phyloP scores from a whole-genome alignment of 2,113 vertebrate genomes.

The Daubentonia madagascariensis region DNA sequence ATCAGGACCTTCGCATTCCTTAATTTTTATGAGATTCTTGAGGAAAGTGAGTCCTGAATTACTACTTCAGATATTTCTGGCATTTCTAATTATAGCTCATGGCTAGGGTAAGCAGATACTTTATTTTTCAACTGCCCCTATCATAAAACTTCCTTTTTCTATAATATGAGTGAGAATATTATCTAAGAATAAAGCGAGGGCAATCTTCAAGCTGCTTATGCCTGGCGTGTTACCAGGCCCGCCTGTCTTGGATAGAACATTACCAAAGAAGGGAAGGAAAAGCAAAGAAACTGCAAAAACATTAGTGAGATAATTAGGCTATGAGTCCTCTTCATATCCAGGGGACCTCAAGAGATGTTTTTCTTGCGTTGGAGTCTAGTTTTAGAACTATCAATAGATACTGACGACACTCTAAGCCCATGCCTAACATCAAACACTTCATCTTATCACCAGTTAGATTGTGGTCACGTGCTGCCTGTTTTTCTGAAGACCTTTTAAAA shows the following conservation, averaged over 20 bases:
- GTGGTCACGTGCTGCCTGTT: neutral
- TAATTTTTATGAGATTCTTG: conserved; percentile 51
- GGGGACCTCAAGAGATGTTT: neutral
- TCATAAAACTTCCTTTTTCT: conserved; percentile 63
- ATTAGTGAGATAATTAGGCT: conserved; percentile 33
- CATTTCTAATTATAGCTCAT: conserved; percentile 57
- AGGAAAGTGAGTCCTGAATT: conserved; percentile 49
- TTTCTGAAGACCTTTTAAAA: conserved; percentile 31
- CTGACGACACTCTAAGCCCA: neutral
- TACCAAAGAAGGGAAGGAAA: conserved; percentile 68
- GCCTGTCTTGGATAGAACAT: conserved; percentile 13
- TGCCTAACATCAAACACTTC: neutral
- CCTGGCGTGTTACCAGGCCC: conserved; percentile 45
- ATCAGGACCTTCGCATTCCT: conserved; percentile 1
- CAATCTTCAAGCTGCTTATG: neutral
- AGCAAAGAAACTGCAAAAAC: conserved; percentile 50
- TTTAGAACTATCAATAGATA: conserved; percentile 32
- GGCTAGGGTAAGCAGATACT: conserved; percentile 44
- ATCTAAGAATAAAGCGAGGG: conserved; percentile 53
- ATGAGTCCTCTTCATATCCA: conserved; percentile 7
- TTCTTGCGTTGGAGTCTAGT: conserved; percentile 11
- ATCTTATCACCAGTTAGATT: neutral
- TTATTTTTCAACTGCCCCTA: conserved; percentile 30
- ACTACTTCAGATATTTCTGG: conserved; percentile 1
- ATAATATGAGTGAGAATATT: conserved; percentile 51